Percentiles rank a stretch among this genome's conserved stretches.
Evolutionary conservation across 2,888 invertebrate species (phyloP).

Genomic region (Syrphus vitripennis): DNA sequence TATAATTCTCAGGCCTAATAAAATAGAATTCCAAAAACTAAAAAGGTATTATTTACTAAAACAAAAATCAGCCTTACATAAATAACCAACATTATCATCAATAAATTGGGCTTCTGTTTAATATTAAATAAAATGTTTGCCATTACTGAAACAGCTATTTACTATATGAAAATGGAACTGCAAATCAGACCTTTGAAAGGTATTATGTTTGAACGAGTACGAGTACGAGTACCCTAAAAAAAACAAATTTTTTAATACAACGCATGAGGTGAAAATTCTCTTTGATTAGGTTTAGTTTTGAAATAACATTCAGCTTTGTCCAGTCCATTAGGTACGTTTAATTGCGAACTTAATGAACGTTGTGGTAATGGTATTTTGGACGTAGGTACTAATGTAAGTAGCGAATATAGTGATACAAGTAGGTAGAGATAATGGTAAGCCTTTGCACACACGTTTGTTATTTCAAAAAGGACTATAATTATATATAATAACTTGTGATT

Average conservation of each 20-base stretch:
- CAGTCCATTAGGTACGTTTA: constrained; percentile 36
- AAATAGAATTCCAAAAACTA: too few species aligned
- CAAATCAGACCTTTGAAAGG: background rate
- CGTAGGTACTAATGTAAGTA: too few species aligned
- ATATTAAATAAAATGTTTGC: too few species aligned
- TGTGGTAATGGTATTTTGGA: background rate
- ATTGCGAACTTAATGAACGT: constrained; percentile 18
- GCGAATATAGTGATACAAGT: background rate
- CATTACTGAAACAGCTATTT: too few species aligned
- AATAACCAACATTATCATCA: too few species aligned
- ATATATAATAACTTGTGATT: constrained; percentile 30
- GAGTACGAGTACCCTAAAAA: background rate
- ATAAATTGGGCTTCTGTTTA: too few species aligned
- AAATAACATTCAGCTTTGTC: constrained; percentile 39
- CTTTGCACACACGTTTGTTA: constrained; percentile 9
- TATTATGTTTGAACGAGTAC: background rate
- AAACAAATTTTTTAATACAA: background rate
- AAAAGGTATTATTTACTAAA: too few species aligned
- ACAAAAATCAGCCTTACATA: too few species aligned
- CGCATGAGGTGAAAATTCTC: constrained; percentile 30
- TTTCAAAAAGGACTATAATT: constrained; percentile 34
- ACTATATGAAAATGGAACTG: background rate
- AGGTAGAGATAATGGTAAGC: background rate
- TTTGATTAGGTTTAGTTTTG: constrained; percentile 41
- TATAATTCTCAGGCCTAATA: too few species aligned